Conservation (phyloP, 2,888 invertebrate genomes). For the Hypomecis atomaria region DNA sequence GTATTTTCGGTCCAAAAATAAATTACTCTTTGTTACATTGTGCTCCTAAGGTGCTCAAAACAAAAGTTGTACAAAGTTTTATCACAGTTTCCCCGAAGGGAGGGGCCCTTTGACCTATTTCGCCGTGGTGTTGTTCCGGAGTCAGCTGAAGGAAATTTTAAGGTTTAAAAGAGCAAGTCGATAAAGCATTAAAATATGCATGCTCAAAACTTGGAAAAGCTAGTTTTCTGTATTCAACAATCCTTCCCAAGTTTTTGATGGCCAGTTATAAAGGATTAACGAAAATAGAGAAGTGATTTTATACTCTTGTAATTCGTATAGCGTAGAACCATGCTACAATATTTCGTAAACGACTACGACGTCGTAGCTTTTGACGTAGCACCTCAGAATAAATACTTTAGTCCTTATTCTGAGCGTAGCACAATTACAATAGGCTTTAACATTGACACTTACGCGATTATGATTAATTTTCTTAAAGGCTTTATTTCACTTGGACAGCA, state of each 20-base stretch:
- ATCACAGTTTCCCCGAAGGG: constrained; percentile 69
- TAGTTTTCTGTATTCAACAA: too few relatives aligned
- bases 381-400: too few relatives aligned
- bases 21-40: constrained; percentile 54
- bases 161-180: constrained; percentile 23
- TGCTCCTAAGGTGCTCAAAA: constrained; percentile 76
- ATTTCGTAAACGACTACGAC: constrained; percentile 1
- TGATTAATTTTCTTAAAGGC: too few relatives aligned
- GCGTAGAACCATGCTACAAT: not conserved
- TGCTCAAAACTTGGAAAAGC: not conserved
- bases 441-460: too few relatives aligned
- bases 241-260: too few relatives aligned
- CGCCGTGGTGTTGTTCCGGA: constrained; percentile 57
- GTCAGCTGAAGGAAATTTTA: constrained; percentile 43
- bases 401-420: too few relatives aligned
- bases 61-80: constrained; percentile 80
- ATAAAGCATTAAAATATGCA: constrained; percentile 17
- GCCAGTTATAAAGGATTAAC: too few relatives aligned
- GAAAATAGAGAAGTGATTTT: too few relatives aligned
- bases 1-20: constrained; percentile 40
- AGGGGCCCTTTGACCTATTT: constrained; percentile 80
- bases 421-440: too few relatives aligned
- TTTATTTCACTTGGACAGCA: too few relatives aligned
- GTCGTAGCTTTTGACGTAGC: not conserved
- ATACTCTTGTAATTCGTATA: not conserved